These are phyloP conservation scores for Chromoteleia sp. DNA, from an alignment of 2,888 invertebrate species.

Conservation along the genomic window DNA sequence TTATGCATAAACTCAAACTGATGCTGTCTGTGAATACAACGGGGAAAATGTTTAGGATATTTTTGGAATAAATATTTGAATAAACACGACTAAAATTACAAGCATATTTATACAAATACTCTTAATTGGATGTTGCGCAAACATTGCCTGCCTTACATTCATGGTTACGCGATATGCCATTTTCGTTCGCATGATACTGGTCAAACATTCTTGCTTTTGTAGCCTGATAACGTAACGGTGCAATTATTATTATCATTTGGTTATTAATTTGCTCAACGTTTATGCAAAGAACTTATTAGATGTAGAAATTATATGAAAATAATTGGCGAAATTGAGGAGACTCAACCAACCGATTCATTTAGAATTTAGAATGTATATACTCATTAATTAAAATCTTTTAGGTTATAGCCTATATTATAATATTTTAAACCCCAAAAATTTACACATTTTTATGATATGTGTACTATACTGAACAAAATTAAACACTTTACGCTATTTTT, in stretches of 20 bases:
- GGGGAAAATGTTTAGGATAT: conserved; percentile 40
- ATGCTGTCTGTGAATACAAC: conserved; percentile 16
- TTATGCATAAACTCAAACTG: conserved; percentile 49
- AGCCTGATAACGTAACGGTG: not conserved
- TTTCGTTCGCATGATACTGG: conserved; percentile 12
- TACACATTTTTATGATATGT: no score
- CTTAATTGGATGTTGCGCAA: conserved; percentile 59
- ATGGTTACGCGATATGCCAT: conserved; percentile 10
- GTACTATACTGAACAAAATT: no score
- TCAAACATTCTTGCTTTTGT: conserved; percentile 43
- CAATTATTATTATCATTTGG: conserved; percentile 32
- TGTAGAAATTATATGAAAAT: no score
- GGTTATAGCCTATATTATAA: no score
- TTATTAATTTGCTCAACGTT: conserved; percentile 28
- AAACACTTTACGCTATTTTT: no score
- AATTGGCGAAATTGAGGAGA: no score
- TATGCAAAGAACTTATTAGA: no score
- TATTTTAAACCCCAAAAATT: no score
- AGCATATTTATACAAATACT: conserved; percentile 55
- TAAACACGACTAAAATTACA: conserved; percentile 53
- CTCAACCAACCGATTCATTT: no score
- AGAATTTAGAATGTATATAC: no score
- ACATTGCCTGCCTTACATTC: conserved; percentile 38
- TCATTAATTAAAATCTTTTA: no score
- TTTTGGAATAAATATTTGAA: conserved; percentile 47